These are phyloP conservation scores for Dermatemys mawii DNA, from an alignment of 2,113 vertebrate genomes.

Conservation along the genomic window DNA sequence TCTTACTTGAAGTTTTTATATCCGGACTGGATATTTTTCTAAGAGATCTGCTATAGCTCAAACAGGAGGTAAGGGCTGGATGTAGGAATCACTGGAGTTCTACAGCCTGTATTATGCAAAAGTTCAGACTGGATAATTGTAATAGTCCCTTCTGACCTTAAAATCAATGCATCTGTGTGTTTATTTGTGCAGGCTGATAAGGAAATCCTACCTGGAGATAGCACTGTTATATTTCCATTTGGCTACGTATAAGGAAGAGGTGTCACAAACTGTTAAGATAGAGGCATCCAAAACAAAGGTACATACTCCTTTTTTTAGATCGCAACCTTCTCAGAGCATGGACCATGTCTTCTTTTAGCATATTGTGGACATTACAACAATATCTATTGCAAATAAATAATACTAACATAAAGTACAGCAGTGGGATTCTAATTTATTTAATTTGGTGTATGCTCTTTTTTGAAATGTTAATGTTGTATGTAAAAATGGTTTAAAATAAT, in stretches of 20 bases:
- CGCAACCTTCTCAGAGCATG: neutral
- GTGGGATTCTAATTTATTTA: neutral
- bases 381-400: neutral
- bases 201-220: slow-evolving; percentile 85
- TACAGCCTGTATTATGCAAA: neutral
- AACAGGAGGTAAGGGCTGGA: neutral
- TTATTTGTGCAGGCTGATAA: slow-evolving; percentile 79
- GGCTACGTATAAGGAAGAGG: slow-evolving; percentile 23
- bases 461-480: neutral
- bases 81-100: neutral
- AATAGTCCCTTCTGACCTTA: neutral
- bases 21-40: neutral
- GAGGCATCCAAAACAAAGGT: slow-evolving; percentile 32
- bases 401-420: neutral
- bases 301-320: slow-evolving; percentile 3
- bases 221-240: slow-evolving; percentile 78
- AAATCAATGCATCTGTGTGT: neutral
- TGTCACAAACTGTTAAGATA: slow-evolving; percentile 24
- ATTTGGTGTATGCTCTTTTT: neutral
- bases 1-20: neutral
- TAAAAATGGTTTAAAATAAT: neutral
- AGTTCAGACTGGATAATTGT: neutral
- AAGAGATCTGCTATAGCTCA: neutral
- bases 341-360: neutral
- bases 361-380: neutral